phyloP scores from a whole-genome alignment of 1,140 invertebrate genomes.

The Parapsyche elsis region DNA sequence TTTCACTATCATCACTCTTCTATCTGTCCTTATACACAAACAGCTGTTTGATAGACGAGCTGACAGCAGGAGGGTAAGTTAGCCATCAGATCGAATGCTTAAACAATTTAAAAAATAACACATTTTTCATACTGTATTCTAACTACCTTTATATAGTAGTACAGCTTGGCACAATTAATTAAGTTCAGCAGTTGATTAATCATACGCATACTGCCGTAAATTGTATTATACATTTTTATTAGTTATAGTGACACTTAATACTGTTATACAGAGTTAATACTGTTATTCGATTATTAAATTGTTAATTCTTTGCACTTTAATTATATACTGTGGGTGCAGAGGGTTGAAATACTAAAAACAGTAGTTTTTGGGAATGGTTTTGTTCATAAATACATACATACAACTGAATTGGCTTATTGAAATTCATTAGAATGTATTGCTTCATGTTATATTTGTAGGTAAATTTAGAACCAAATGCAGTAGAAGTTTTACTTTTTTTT shows the following conservation, averaged over 20 bases:
- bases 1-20: conserved; percentile 60
- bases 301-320: too few species aligned
- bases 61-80: conserved; percentile 85
- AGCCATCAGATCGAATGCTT: conserved; percentile 23
- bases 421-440: neutral
- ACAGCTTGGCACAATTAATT: conserved; percentile 18
- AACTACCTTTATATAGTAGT: neutral
- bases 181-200: neutral
- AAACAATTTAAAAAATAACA: neutral
- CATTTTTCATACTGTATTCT: neutral
- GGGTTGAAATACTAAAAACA: neutral
- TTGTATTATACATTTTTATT: too few species aligned
- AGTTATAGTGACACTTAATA: too few species aligned
- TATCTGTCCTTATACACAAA: conserved; percentile 71
- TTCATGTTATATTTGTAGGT: neutral
- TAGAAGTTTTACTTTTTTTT: too few species aligned
- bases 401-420: conserved; percentile 8
- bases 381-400: neutral
- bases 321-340: too few species aligned
- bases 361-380: conserved; percentile 11
- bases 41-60: conserved; percentile 89
- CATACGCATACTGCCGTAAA: too few species aligned
- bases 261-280: too few species aligned
- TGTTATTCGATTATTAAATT: too few species aligned
- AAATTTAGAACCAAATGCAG: too few species aligned